Base-by-base conservation (phyloP, 1,140 invertebrate genomes). In the Vollenhovia emeryi region DNA sequence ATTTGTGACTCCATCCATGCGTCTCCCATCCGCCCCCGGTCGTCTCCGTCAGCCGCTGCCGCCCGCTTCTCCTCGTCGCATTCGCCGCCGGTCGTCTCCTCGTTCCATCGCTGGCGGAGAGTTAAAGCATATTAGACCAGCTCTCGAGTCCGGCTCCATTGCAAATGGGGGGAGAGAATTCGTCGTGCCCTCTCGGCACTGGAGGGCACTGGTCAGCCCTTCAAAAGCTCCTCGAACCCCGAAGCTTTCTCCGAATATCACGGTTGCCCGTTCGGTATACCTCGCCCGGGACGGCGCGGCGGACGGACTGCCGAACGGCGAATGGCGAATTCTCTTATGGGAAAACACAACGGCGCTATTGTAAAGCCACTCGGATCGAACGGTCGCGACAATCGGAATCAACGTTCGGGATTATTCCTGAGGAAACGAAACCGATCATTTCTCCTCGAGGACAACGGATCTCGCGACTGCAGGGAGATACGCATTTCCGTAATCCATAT, bases 51-150 rank as follows among this genome's bases (percentile, higher is more conserved):
- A 66, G 30, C 50, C 73, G 27, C 62, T 71, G 48, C 62, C 48
- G 24, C 11, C 6, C 27, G 21, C 48, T 85, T 71, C 66, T 50
- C 40, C 52, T 45, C 8, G 43, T 55, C 52, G 55, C 36, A 24
- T 45, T 50, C 55, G 33, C 55, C 78, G 52, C 27, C 74, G 60
- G 62, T 36, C 52, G 62, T 43, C 36, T 66, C 11, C n/a, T 43
- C 62, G 50, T 45, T 64, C 62, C n/a, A n/a, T 27, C 55, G 86
- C 85, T 74, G 68, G 27, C 71, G 18, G 11, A 75, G 84, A 86
- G 86, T 91, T 91, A 91, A 92, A 91, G 90, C 88, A 91, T 91
- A 91, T 91, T 92, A 92, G 91, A 92, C 86, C 88, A 85, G 86
- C 88, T 86, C 90, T 91, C 79, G 84, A 91, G 76, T 91, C 52